Percentiles rank a stretch among this genome's conserved stretches.
Conservation (phyloP, 2,797 vertebrate species). For the Limosa lapponica region DNA sequence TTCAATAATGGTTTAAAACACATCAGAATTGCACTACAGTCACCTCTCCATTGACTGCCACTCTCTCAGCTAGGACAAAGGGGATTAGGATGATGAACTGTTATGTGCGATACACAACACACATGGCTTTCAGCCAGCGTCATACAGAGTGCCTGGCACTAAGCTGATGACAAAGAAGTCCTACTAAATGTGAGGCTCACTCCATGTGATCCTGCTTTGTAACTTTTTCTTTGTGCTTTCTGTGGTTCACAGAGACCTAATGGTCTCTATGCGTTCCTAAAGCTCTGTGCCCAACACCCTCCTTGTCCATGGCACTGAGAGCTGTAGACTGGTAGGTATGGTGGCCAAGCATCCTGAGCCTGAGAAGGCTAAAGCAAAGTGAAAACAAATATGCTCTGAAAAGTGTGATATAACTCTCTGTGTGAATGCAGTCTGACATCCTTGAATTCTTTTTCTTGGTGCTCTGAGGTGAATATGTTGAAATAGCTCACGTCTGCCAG, state of each 20-base stretch:
- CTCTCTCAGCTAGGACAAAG: not conserved
- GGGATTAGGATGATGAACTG: not conserved
- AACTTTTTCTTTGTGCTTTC: not conserved
- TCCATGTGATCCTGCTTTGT: not conserved
- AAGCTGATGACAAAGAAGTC: not conserved
- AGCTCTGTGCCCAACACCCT: fast-evolving
- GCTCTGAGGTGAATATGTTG: not conserved
- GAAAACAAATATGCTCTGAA: not conserved
- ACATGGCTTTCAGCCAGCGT: not conserved
- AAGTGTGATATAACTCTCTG: not conserved
- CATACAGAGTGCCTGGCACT: not conserved
- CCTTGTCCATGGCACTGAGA: not conserved
- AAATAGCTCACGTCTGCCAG: not conserved
- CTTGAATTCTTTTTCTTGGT: not conserved
- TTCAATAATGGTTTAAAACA: not conserved
- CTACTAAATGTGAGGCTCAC: not conserved
- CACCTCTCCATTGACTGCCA: not conserved
- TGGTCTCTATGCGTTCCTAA: not conserved
- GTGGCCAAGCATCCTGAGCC: not conserved
- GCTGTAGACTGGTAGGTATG: no score
- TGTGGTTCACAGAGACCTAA: not conserved
- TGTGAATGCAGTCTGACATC: not conserved
- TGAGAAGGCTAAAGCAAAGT: not conserved
- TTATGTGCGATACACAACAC: not conserved
- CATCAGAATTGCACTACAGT: not conserved